phyloP scores from a whole-genome alignment of 2,888 invertebrate genomes.

The Silvanus unidentatus region DNA sequence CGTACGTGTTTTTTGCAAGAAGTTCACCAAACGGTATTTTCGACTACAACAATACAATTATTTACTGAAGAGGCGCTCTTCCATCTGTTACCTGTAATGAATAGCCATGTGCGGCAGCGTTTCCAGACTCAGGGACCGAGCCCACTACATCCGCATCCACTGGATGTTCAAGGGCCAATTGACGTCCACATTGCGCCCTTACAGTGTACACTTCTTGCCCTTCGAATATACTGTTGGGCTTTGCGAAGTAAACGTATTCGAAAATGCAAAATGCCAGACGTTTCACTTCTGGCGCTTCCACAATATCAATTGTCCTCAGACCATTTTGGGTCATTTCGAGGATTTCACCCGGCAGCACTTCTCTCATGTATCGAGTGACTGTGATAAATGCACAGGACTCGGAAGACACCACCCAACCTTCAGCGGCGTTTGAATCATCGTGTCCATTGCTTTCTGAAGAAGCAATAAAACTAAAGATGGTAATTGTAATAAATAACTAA shows the following conservation, averaged over 20 bases:
- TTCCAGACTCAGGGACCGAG: constrained; percentile 94
- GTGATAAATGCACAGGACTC: constrained; percentile 95
- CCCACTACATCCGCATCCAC: constrained; percentile 93
- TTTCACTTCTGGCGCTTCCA: constrained; percentile 71
- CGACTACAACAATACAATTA: constrained; percentile 51
- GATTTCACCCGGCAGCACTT: constrained; percentile 91
- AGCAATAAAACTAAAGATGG: constrained; percentile 1
- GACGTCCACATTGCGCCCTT: constrained; percentile 85
- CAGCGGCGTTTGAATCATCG: constrained; percentile 52
- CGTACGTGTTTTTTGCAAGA: constrained; percentile 91
- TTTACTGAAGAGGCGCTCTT: background rate
- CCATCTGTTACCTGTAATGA: constrained; percentile 60
- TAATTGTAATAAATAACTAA: too few relatives aligned
- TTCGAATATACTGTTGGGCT: constrained; percentile 93
- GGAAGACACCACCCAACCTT: constrained; percentile 94
- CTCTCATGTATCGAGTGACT: constrained; percentile 83
- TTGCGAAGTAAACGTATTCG: constrained; percentile 97
- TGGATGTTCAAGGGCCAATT: constrained; percentile 84
- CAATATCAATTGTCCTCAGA: constrained; percentile 77
- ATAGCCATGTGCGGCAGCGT: constrained; percentile 94
- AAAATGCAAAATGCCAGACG: constrained; percentile 95
- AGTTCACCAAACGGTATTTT: constrained; percentile 89
- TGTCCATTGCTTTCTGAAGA: constrained; percentile 36
- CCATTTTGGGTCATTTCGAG: constrained; percentile 84
- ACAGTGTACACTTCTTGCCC: constrained; percentile 95